phyloP scores from a whole-genome alignment of 1,140 invertebrate genomes.

The Heliconius melpomene region DNA sequence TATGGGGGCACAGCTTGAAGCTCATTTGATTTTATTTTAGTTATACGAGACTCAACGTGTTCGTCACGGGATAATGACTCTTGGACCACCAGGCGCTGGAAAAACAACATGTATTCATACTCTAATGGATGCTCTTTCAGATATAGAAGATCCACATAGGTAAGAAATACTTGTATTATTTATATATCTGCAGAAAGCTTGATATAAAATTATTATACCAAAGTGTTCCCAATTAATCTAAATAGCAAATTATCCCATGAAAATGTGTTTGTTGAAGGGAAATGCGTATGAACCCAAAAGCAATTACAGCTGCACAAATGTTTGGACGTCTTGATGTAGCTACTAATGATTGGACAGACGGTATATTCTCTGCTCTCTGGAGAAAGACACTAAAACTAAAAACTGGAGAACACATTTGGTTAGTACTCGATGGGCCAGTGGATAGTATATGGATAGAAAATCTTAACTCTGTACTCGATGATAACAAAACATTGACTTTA shows the following conservation, averaged over 20 bases:
- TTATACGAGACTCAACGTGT: conserved; percentile 97
- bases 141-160: conserved; percentile 91
- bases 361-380: conserved; percentile 98
- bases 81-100: conserved; percentile 97
- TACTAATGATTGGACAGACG: conserved; percentile 99
- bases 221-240: neutral
- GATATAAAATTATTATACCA: too few species aligned
- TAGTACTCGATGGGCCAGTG: conserved; percentile 96
- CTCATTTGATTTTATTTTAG: conserved; percentile 71
- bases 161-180: conserved; percentile 83
- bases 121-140: conserved; percentile 95
- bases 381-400: conserved; percentile 95
- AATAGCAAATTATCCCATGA: neutral
- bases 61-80: conserved; percentile 97
- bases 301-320: conserved; percentile 98
- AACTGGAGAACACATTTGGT: conserved; percentile 93
- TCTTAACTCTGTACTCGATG: conserved; percentile 97
- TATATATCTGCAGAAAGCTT: too few species aligned
- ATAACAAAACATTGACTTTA: conserved; percentile 96
- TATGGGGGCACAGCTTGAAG: too few species aligned
- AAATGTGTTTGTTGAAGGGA: conserved; percentile 82
- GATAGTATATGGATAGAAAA: conserved; percentile 99
- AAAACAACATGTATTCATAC: conserved; percentile 97
- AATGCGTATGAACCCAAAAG: conserved; percentile 99
- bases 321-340: conserved; percentile 97